phyloP scores from a whole-genome alignment of 2,113 vertebrate species.

The Ranitomeya variabilis region DNA sequence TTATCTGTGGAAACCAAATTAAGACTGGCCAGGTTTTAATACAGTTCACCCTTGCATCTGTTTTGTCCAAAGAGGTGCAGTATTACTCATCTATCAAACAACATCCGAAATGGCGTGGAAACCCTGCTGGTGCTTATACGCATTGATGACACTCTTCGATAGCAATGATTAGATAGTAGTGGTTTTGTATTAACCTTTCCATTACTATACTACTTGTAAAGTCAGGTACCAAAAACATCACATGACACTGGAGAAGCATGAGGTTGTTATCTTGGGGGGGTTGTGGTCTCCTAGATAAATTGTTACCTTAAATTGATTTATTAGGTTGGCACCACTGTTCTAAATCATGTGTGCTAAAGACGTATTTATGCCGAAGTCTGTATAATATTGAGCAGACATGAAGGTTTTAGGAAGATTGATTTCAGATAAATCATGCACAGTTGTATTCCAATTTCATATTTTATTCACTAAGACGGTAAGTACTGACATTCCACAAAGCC shows the following conservation, averaged over 20 bases:
- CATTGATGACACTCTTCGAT: not conserved
- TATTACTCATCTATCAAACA: not conserved
- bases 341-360: too few relatives aligned
- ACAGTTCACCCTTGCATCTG: not conserved
- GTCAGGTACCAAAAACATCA: not conserved
- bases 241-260: not conserved
- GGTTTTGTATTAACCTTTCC: not conserved
- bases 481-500: not conserved
- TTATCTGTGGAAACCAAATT: too few relatives aligned
- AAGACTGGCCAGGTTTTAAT: too few relatives aligned
- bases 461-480: not conserved
- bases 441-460: slow-evolving; percentile 18
- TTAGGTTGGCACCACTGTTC: not conserved
- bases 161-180: too few relatives aligned
- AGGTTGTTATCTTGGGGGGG: not conserved
- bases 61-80: not conserved
- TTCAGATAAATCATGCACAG: slow-evolving; percentile 4
- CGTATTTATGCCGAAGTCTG: not conserved
- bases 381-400: not conserved
- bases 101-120: not conserved
- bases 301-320: not conserved
- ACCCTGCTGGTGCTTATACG: not conserved
- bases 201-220: not conserved
- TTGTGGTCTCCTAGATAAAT: not conserved
- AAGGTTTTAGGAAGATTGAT: not conserved